Evolutionary conservation across 1,140 invertebrate species (phyloP).

Genomic region (Drosophila ironensis): DNA sequence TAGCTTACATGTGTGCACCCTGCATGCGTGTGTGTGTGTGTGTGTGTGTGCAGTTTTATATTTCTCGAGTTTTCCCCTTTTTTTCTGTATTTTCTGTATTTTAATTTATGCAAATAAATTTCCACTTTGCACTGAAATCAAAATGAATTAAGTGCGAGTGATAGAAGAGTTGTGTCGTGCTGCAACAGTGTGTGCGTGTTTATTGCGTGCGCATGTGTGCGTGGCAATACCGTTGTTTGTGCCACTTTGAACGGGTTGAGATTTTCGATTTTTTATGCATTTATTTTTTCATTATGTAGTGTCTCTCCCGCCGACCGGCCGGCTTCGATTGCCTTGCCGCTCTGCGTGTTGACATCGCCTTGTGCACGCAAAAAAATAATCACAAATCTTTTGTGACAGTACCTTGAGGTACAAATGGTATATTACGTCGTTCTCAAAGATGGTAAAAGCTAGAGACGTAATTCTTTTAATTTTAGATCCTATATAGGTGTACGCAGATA

Average conservation of each 20-base stretch:
- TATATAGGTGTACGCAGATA: no score
- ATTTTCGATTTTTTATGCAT: constrained; percentile 77
- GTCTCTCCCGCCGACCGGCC: constrained; percentile 48
- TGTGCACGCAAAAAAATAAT: not conserved
- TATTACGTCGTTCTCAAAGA: no score
- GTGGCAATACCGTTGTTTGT: constrained; percentile 67
- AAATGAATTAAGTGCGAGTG: constrained; percentile 80
- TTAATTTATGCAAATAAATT: constrained; percentile 81
- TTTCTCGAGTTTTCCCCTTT: constrained; percentile 10
- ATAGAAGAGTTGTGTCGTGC: constrained; percentile 71
- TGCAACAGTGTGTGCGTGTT: constrained; percentile 41
- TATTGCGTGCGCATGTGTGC: constrained; percentile 1
- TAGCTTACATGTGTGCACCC: constrained; percentile 1
- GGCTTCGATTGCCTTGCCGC: constrained; percentile 41
- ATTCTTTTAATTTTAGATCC: no score
- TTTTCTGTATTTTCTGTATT: constrained; percentile 37
- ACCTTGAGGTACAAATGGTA: no score
- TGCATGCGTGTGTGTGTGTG: no score
- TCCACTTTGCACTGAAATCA: constrained; percentile 81
- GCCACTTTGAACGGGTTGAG: constrained; percentile 68
- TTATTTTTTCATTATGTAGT: constrained; percentile 41
- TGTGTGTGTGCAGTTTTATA: no score
- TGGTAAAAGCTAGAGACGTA: no score
- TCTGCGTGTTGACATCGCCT: constrained; percentile 57
- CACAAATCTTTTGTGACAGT: no score